These are phyloP conservation scores for Pocota personata DNA, from an alignment of 2,888 invertebrate genomes.

Conservation along the genomic window DNA sequence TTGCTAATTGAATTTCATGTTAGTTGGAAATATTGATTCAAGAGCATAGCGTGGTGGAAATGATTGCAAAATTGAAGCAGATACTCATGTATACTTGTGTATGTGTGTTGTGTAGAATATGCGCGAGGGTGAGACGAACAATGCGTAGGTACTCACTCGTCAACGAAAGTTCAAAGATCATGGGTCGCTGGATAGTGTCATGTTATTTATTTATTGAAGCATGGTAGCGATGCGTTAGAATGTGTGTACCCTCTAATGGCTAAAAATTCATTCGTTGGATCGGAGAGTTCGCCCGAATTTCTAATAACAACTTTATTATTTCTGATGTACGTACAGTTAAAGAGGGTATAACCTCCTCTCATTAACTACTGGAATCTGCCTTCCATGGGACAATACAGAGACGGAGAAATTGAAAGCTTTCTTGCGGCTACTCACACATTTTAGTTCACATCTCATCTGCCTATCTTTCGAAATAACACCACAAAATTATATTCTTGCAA, in stretches of 20 bases:
- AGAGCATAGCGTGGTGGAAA: slow-evolving; percentile 8
- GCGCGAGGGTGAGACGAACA: not conserved
- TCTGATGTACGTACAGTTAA: not conserved
- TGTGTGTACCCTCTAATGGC: not conserved
- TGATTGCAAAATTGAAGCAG: slow-evolving; percentile 1
- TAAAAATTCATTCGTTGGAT: not conserved
- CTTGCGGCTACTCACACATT: too few relatives aligned
- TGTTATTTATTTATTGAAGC: not conserved
- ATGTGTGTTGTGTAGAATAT: not conserved
- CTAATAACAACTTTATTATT: not conserved
- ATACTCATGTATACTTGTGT: not conserved
- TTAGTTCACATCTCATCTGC: too few relatives aligned
- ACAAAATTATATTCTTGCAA: too few relatives aligned
- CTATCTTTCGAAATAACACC: too few relatives aligned
- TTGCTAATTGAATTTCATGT: slow-evolving; percentile 51
- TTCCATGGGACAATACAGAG: not conserved
- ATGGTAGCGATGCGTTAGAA: not conserved
- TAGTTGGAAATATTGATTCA: slow-evolving; percentile 26
- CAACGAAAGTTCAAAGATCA: not conserved
- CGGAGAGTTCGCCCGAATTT: not conserved
- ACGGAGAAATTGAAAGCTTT: not conserved
- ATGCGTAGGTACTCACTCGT: not conserved
- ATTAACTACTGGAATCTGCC: not conserved
- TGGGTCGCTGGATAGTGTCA: not conserved
- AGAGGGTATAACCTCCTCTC: not conserved